These are phyloP conservation scores for Aphidius ervi DNA, from an alignment of 1,140 invertebrate species.

Conservation along the genomic window DNA sequence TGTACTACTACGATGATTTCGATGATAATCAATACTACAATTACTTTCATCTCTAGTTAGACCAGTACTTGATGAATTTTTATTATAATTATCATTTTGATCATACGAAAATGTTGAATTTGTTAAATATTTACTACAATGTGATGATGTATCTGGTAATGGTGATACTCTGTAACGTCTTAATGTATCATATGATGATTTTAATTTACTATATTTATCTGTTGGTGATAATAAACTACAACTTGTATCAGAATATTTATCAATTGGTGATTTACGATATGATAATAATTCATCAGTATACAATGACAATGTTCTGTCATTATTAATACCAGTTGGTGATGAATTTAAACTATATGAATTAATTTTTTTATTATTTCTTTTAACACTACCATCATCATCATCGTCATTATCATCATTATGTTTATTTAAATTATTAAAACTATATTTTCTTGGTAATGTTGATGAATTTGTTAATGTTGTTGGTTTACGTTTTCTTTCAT, in stretches of 20 bases:
- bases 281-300: conserved; percentile 33
- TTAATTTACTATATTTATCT: conserved; percentile 38
- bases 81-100: conserved; percentile 27
- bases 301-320: conserved; percentile 36
- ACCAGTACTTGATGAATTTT: conserved; percentile 16
- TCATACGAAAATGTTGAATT: conserved; percentile 35
- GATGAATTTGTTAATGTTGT: conserved; percentile 33
- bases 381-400: too few species aligned
- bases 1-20: conserved; percentile 1
- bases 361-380: conserved; percentile 26
- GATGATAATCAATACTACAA: conserved; percentile 11
- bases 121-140: conserved; percentile 32
- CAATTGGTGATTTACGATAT: conserved; percentile 36
- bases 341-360: conserved; percentile 20
- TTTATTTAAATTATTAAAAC: conserved; percentile 30
- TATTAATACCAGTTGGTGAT: conserved; percentile 27
- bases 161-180: conserved; percentile 38
- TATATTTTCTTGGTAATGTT: conserved; percentile 45
- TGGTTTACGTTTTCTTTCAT: conserved; percentile 67
- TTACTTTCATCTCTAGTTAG: background rate
- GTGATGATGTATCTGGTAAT: conserved; percentile 31
- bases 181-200: conserved; percentile 38
- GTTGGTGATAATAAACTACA: conserved; percentile 22
- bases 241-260: conserved; percentile 25
- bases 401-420: too few species aligned